phyloP scores from a whole-genome alignment of 2,113 vertebrate species.

The Lophochroa leadbeateri region DNA sequence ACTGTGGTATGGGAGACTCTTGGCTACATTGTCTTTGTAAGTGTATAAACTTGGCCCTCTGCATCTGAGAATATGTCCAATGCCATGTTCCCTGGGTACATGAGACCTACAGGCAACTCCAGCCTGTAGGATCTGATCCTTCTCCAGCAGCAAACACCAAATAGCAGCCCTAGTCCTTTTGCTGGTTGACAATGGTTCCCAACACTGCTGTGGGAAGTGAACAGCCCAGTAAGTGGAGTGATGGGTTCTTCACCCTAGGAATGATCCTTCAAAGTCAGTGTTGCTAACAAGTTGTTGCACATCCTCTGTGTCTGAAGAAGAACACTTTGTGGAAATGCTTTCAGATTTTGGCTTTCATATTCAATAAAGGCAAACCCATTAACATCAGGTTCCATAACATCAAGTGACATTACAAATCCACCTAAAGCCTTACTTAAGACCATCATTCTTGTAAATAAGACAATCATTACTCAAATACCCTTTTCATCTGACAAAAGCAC shows the following conservation, averaged over 20 bases:
- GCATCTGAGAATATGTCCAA: not conserved
- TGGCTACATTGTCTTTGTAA: not conserved
- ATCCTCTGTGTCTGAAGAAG: not conserved
- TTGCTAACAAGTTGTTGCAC: not conserved
- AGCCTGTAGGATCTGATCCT: not conserved
- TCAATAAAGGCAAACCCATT: not conserved
- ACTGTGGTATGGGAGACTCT: not conserved
- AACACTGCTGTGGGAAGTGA: not conserved
- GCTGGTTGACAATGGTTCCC: not conserved
- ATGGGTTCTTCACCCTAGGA: not conserved
- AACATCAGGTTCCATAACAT: not conserved
- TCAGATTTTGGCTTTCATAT: not conserved
- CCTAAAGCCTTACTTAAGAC: not conserved
- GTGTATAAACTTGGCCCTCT: not conserved
- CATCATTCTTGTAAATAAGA: not conserved
- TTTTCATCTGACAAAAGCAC: not conserved
- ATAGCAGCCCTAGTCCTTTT: not conserved
- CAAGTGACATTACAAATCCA: not conserved
- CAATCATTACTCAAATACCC: not conserved
- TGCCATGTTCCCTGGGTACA: not conserved
- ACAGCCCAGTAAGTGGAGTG: not conserved
- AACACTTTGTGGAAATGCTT: not conserved
- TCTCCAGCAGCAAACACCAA: not conserved
- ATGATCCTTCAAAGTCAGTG: not conserved
- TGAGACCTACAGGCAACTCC: not conserved